Conservation (phyloP, 2,113 vertebrate species). For the Calonectris borealis region DNA sequence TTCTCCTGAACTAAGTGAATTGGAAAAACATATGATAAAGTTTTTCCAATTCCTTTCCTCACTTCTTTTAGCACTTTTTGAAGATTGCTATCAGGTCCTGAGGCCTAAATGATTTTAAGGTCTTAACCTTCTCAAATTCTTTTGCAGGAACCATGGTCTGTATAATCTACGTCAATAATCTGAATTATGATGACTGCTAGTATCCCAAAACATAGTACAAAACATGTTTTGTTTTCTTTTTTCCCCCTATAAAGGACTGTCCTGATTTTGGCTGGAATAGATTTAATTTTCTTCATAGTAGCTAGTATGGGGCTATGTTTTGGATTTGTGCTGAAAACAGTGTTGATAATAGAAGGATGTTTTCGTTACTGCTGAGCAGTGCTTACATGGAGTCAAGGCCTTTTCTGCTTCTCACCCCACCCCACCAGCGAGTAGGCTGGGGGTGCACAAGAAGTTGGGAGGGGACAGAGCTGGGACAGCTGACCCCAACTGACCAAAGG, state of each 20-base stretch:
- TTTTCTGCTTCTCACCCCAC: too few relatives aligned
- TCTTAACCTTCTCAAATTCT: not conserved
- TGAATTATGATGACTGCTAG: not conserved
- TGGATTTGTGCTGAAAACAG: too few relatives aligned
- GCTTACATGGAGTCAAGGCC: too few relatives aligned
- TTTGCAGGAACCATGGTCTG: not conserved
- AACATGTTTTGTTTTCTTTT: not conserved
- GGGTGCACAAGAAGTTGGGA: too few relatives aligned
- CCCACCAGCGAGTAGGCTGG: too few relatives aligned
- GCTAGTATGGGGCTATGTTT: too few relatives aligned
- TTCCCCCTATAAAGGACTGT: not conserved
- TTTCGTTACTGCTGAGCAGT: too few relatives aligned
- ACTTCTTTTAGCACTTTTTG: slow-evolving; percentile 20
- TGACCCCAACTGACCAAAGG: too few relatives aligned
- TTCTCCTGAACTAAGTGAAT: slow-evolving; percentile 56
- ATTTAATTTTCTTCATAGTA: too few relatives aligned
- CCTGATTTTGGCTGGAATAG: too few relatives aligned
- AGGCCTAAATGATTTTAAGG: not conserved
- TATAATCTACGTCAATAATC: not conserved
- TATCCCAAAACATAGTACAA: not conserved
- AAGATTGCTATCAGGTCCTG: slow-evolving; percentile 12
- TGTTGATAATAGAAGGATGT: too few relatives aligned
- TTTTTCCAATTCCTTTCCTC: slow-evolving; percentile 31
- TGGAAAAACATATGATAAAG: slow-evolving; percentile 50
- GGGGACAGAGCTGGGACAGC: too few relatives aligned